Evolutionary conservation across 1,140 invertebrate species (phyloP).

Genomic region (Megalopta genalis): DNA sequence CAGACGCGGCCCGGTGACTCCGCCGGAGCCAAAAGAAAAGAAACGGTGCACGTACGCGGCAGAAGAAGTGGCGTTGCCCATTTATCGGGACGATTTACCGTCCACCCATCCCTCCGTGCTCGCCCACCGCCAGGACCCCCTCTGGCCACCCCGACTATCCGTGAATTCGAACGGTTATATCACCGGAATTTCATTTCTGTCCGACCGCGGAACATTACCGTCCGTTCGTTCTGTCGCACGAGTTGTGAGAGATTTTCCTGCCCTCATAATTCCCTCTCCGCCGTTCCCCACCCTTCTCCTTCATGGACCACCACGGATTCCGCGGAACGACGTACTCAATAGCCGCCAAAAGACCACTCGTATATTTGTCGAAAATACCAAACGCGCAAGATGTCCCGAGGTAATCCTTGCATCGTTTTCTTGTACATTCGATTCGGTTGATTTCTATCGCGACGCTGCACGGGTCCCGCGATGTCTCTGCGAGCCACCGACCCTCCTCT

Average conservation of each 20-base stretch:
- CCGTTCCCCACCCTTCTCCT: not conserved
- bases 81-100: constrained; percentile 70
- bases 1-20: not conserved
- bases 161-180: constrained; percentile 74
- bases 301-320: constrained; percentile 31
- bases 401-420: not conserved
- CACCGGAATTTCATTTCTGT: constrained; percentile 77
- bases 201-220: constrained; percentile 69
- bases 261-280: constrained; percentile 46
- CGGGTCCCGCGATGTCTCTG: too few species aligned
- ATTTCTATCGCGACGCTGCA: not conserved
- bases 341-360: constrained; percentile 21
- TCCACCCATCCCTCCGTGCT: not conserved
- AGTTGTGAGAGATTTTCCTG: constrained; percentile 56
- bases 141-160: constrained; percentile 56
- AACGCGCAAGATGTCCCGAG: not conserved
- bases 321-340: constrained; percentile 48
- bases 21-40: constrained; percentile 21
- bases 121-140: not conserved
- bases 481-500: too few species aligned
- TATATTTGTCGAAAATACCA: constrained; percentile 18
- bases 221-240: constrained; percentile 65
- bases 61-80: constrained; percentile 62
- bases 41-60: constrained; percentile 42
- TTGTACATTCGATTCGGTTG: not conserved